phyloP scores from a whole-genome alignment of 2,888 invertebrate genomes.

The Ptilodon capucinus region DNA sequence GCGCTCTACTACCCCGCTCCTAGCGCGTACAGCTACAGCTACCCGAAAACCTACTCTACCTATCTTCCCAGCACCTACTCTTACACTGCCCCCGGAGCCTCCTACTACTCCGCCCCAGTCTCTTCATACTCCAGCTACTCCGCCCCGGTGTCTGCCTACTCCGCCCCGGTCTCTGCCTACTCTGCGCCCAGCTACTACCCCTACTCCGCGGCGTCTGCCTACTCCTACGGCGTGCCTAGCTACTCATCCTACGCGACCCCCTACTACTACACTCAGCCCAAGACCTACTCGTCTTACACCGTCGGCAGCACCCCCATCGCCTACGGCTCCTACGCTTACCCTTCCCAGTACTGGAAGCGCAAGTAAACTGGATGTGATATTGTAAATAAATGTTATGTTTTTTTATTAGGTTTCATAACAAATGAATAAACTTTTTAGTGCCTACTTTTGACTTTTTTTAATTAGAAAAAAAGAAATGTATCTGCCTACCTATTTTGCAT shows the following conservation, averaged over 20 bases:
- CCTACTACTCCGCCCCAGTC: constrained; percentile 3
- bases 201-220: not conserved
- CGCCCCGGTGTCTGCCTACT: constrained; percentile 9
- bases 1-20: constrained; percentile 7
- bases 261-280: constrained; percentile 2
- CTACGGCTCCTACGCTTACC: constrained; percentile 1
- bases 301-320: constrained; percentile 5
- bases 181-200: not conserved
- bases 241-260: constrained; percentile 12
- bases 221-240: constrained; percentile 5
- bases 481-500: too few species aligned
- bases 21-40: not conserved
- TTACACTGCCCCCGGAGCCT: not conserved
- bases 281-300: constrained; percentile 13
- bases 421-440: not conserved
- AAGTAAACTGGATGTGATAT: constrained; percentile 1
- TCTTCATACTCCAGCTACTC: constrained; percentile 17
- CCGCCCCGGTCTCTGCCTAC: constrained; percentile 5
- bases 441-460: not conserved
- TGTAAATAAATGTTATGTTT: not conserved
- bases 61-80: constrained; percentile 3
- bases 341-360: constrained; percentile 6
- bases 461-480: too few species aligned
- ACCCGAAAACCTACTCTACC: not conserved
- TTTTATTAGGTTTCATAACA: not conserved